These are phyloP conservation scores for Serranus cabrilla DNA, from an alignment of 2,797 vertebrate species.

Conservation along the genomic window DNA sequence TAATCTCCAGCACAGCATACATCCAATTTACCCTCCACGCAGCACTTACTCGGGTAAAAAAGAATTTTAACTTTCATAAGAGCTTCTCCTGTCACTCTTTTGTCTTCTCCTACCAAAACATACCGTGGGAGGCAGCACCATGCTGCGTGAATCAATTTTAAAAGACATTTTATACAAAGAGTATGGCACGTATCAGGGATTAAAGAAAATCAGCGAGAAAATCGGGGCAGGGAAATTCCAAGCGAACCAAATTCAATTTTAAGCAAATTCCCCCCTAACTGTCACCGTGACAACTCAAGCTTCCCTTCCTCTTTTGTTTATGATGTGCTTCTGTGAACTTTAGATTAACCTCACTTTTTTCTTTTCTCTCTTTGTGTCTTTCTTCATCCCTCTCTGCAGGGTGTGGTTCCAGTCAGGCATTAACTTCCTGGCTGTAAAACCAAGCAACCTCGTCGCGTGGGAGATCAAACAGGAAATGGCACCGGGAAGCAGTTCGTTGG, in stretches of 20 bases:
- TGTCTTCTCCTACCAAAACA: slow-evolving; percentile 46
- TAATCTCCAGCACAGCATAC: slow-evolving; percentile 16
- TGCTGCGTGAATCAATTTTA: slow-evolving; percentile 61
- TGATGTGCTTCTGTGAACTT: slow-evolving; percentile 46
- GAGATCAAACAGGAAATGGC: slow-evolving; percentile 95
- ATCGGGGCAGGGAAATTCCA: slow-evolving; percentile 59
- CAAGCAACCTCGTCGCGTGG: slow-evolving; percentile 92
- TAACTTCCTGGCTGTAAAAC: slow-evolving; percentile 89
- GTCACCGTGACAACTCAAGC: slow-evolving; percentile 38
- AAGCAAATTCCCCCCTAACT: slow-evolving; percentile 50
- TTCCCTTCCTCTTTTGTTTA: slow-evolving; percentile 44
- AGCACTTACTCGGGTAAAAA: slow-evolving; percentile 23
- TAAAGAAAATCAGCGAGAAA: slow-evolving; percentile 67
- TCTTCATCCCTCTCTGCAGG: slow-evolving; percentile 78
- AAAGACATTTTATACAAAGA: slow-evolving; percentile 65
- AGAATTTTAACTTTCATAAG: slow-evolving; percentile 40
- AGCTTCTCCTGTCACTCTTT: slow-evolving; percentile 51
- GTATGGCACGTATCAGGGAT: slow-evolving; percentile 61
- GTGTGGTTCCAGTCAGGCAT: slow-evolving; percentile 93
- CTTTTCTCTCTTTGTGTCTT: not conserved
- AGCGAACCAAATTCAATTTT: slow-evolving; percentile 59
- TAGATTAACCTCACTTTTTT: slow-evolving; percentile 50
- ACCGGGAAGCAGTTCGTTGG: slow-evolving; percentile 85
- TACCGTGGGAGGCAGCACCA: slow-evolving; percentile 50
- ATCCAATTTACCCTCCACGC: slow-evolving; percentile 2